phyloP scores from a whole-genome alignment of 2,797 vertebrate genomes.

The Pipistrellus nathusii region DNA sequence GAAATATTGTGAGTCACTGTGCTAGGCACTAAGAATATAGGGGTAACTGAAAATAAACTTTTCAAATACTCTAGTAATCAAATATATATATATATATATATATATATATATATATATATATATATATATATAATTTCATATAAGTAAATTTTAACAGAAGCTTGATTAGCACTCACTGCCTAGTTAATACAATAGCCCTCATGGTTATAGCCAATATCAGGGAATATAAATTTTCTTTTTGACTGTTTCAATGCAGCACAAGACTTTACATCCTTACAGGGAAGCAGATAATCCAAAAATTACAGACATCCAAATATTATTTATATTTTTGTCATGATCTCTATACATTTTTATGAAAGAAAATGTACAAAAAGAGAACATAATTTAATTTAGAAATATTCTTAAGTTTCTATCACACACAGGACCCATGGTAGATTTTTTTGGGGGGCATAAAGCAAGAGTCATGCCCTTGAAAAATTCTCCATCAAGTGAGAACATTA shows the following conservation, averaged over 20 bases:
- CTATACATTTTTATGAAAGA: not conserved
- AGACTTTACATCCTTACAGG: not conserved
- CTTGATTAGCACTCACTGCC: not conserved
- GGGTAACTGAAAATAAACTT: not conserved
- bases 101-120: not conserved
- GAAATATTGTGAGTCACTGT: constrained; percentile 18
- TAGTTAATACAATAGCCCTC: not conserved
- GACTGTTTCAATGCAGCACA: not conserved
- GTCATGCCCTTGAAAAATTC: constrained; percentile 1
- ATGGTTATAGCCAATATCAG: not conserved
- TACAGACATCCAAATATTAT: not conserved
- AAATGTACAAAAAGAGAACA: not conserved
- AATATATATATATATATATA: not conserved
- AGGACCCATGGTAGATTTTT: not conserved
- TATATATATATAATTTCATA: not conserved
- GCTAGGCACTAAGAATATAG: not conserved
- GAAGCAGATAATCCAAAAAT: not conserved
- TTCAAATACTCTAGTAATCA: not conserved
- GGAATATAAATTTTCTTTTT: not conserved
- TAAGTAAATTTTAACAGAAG: constrained; percentile 9
- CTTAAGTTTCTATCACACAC: not conserved
- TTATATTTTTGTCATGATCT: constrained; percentile 50
- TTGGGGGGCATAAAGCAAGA: not conserved
- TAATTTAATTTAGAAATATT: constrained; percentile 33
- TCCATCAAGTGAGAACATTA: not conserved